These are phyloP conservation scores for Halictus quadricinctus DNA, from an alignment of 2,888 invertebrate genomes.

Conservation along the genomic window DNA sequence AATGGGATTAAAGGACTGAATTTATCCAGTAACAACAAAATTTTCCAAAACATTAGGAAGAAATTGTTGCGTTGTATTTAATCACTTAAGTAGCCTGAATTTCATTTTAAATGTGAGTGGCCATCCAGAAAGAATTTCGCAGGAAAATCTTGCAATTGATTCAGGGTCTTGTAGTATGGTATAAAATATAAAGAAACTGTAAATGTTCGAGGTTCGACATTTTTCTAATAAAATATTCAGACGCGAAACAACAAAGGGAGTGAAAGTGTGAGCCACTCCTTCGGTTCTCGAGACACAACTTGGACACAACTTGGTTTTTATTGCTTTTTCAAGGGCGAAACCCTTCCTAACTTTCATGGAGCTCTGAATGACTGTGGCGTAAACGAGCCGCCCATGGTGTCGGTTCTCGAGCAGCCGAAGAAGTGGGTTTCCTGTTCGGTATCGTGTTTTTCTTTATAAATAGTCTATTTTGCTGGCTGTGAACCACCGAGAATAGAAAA, in stretches of 20 bases:
- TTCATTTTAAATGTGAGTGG: background rate
- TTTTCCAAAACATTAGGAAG: too few species aligned
- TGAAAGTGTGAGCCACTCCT: background rate
- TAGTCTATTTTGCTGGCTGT: slow-evolving; percentile 26
- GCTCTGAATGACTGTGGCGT: slow-evolving; percentile 21
- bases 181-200: background rate
- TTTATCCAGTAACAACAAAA: too few species aligned
- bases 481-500: background rate
- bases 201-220: background rate
- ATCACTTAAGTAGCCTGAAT: background rate
- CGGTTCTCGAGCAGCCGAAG: slow-evolving; percentile 25
- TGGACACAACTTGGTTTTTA: slow-evolving; percentile 51
- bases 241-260: background rate
- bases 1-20: too few species aligned
- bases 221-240: background rate
- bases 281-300: slow-evolving; percentile 13
- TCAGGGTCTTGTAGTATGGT: background rate
- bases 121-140: background rate
- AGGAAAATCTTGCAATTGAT: background rate
- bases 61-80: too few species aligned
- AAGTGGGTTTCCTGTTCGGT: slow-evolving; percentile 28
- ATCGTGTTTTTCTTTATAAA: slow-evolving; percentile 41
- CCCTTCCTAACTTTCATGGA: slow-evolving; percentile 42
- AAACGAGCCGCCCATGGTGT: slow-evolving; percentile 60
- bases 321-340: slow-evolving; percentile 49